Percentiles rank a stretch among this genome's conserved stretches.
Evolutionary conservation across 1,140 invertebrate species (phyloP).

Genomic region (Triops cancriformis): DNA sequence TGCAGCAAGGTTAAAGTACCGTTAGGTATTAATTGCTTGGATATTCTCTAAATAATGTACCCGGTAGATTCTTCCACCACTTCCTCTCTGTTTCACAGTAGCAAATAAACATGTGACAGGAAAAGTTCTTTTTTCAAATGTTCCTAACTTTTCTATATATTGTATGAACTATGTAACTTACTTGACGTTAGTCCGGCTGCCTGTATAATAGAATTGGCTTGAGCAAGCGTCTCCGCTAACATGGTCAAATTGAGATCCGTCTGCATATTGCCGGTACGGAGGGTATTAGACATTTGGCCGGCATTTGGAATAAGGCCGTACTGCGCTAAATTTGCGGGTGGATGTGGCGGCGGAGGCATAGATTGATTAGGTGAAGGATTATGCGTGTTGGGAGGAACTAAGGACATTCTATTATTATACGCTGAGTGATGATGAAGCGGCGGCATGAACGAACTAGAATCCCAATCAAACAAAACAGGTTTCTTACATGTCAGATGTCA

Average conservation of each 20-base stretch:
- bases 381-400: background rate
- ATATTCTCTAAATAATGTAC: too few relatives aligned
- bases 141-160: background rate
- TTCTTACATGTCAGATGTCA: background rate
- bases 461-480: background rate
- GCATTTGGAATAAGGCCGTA: conserved; percentile 27
- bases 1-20: too few relatives aligned
- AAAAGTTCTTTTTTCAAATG: background rate
- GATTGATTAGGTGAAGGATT: background rate
- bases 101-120: too few relatives aligned
- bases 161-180: background rate
- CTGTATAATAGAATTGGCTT: conserved; percentile 59
- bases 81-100: too few relatives aligned
- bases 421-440: conserved; percentile 4
- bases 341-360: background rate
- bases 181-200: conserved; percentile 45
- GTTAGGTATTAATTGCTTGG: too few relatives aligned
- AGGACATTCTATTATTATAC: background rate
- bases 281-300: conserved; percentile 23
- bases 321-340: background rate
- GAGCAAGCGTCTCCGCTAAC: conserved; percentile 57
- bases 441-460: conserved; percentile 20
- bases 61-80: too few relatives aligned
- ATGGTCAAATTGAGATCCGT: conserved; percentile 45
- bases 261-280: conserved; percentile 30